A percentile compares a stretch with the other conserved stretches of the same genome.
These are phyloP conservation scores for Limnodromus scolopaceus DNA, from an alignment of 2,797 vertebrate species.

Conservation along the genomic window DNA sequence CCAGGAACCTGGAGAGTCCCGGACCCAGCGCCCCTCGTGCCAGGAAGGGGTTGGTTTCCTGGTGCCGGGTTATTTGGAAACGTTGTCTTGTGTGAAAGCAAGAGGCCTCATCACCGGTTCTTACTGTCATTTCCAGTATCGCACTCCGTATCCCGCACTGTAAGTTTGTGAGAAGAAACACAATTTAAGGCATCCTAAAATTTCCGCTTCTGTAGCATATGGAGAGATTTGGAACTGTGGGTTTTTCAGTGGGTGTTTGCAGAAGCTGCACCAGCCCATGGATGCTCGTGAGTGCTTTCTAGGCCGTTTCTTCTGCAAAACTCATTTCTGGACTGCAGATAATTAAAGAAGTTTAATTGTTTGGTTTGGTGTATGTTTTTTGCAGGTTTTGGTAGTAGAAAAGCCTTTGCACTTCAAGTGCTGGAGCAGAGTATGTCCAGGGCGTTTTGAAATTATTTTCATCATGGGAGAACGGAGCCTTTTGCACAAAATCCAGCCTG, in stretches of 20 bases:
- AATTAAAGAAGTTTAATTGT: background rate
- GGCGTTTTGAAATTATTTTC: background rate
- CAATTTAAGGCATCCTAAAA: background rate
- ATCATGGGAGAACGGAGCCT: background rate
- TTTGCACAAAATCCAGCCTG: background rate
- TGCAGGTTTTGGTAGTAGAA: background rate
- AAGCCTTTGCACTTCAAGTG: background rate
- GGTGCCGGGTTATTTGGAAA: background rate
- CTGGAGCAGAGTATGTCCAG: background rate
- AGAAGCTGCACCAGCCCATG: background rate
- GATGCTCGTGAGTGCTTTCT: background rate
- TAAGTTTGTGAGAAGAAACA: background rate
- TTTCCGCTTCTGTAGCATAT: background rate
- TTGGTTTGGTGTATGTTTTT: background rate
- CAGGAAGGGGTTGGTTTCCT: background rate
- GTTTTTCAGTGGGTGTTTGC: background rate
- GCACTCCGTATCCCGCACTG: background rate
- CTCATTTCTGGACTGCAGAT: background rate
- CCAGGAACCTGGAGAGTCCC: background rate
- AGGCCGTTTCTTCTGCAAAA: background rate
- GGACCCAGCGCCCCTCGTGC: fast-evolving
- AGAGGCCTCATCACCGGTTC: background rate
- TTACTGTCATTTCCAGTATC: background rate
- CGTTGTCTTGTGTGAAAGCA: background rate
- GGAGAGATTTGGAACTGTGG: background rate